phyloP scores from a whole-genome alignment of 2,797 vertebrate species.

The Pipistrellus pygmaeus region DNA sequence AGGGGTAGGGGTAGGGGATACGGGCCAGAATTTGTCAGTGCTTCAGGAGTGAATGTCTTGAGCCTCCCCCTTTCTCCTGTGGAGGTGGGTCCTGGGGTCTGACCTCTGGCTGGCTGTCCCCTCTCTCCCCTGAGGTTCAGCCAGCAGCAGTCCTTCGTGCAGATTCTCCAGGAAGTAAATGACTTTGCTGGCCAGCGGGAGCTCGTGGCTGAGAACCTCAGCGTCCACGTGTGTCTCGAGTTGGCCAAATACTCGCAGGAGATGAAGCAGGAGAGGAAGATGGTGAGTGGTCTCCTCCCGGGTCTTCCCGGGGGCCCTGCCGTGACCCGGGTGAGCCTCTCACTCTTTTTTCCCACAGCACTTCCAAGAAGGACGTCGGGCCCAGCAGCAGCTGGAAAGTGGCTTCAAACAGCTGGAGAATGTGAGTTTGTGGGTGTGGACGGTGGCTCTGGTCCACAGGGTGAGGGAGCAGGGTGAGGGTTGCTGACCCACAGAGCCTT shows the following conservation, averaged over 20 bases:
- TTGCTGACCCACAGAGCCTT: neutral
- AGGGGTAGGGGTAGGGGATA: neutral
- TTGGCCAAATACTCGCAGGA: slow-evolving; percentile 94
- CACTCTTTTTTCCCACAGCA: slow-evolving; percentile 84
- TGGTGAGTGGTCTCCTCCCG: slow-evolving; percentile 86
- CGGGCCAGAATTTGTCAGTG: neutral
- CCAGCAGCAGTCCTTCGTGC: slow-evolving; percentile 93
- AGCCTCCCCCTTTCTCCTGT: neutral
- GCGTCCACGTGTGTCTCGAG: slow-evolving; percentile 93
- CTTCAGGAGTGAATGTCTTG: neutral
- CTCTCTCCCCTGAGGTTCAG: slow-evolving; percentile 88
- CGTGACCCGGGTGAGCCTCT: neutral
- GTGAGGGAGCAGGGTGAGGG: neutral
- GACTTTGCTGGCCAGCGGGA: slow-evolving; percentile 95
- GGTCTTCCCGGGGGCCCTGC: neutral
- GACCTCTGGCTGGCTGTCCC: neutral
- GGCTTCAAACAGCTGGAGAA: slow-evolving; percentile 94
- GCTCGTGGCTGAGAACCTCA: slow-evolving; percentile 94
- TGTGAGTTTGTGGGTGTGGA: slow-evolving; percentile 87
- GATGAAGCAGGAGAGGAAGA: slow-evolving; percentile 94
- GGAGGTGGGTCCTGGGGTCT: neutral
- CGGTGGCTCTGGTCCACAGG: neutral
- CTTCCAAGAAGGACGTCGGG: slow-evolving; percentile 92
- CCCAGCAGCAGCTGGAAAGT: slow-evolving; percentile 93
- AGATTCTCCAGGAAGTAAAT: slow-evolving; percentile 94